These are phyloP conservation scores for Nomada fucata DNA, from an alignment of 2,888 invertebrate genomes.

Conservation along the genomic window DNA sequence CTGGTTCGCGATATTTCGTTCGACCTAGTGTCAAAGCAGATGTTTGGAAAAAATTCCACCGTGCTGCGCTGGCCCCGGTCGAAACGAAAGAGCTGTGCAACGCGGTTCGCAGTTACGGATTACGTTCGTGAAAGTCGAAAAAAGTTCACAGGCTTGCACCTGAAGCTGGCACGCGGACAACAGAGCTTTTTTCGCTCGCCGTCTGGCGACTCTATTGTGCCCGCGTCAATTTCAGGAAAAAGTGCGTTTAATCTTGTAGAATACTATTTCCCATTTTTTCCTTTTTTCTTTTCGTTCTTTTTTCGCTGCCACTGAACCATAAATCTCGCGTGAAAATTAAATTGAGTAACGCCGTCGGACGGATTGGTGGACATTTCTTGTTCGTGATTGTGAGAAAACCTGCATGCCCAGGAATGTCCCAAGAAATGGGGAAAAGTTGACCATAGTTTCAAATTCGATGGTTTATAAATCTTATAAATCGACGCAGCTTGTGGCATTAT, in stretches of 20 bases:
- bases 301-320: background rate
- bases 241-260: slow-evolving; percentile 50
- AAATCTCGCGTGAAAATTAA: background rate
- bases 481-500: too few species aligned
- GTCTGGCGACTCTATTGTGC: slow-evolving; percentile 57
- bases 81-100: slow-evolving; percentile 39
- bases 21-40: background rate
- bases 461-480: too few species aligned
- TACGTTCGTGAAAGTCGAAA: slow-evolving; percentile 51
- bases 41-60: background rate
- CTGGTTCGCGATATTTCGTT: background rate
- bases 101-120: slow-evolving; percentile 50
- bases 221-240: slow-evolving; percentile 62
- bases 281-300: background rate
- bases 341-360: too few species aligned
- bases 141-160: slow-evolving; percentile 51
- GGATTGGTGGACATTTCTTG: too few species aligned
- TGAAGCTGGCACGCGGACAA: slow-evolving; percentile 67
- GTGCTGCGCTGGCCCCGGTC: background rate
- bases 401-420: too few species aligned
- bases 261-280: slow-evolving; percentile 25
- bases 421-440: too few species aligned
- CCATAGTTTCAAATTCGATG: too few species aligned
- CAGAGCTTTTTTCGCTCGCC: slow-evolving; percentile 45
- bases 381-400: too few species aligned